Base-by-base conservation (phyloP, 2,113 vertebrate species). In the Cromileptes altivelis region DNA sequence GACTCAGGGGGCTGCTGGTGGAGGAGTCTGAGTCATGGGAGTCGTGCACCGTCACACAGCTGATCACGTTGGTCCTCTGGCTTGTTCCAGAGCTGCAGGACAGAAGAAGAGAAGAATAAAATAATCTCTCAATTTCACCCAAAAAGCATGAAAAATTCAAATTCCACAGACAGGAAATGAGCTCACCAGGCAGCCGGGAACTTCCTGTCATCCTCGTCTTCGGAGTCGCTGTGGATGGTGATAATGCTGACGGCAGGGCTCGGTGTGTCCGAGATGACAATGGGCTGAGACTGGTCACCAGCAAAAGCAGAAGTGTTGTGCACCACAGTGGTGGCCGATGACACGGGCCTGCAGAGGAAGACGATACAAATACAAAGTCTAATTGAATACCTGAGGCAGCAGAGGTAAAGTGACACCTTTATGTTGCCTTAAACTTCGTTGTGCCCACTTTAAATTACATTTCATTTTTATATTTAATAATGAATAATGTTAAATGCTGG, bases 191-290 rank as follows among this genome's bases (percentile, higher is more conserved):
- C 91, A 75, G 97, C 96, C 30, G 97, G 96, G 80, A 95, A 97
- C 89, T 99, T 99, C 90, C 94, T 97, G 91, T 99, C 97, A 40
- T 98, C 97, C 71, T 99, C 98, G 25, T 99, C 98, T 40, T 99
- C 98, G 0, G 97, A 98, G 95, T 99, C 98, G 2, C 98, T 99
- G 91, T 97, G 97, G 90, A 99, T 99, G 89, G 98, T 99, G 95
- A 99, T 99, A 94, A 99, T 98, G 82, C 97, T 99, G 94, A 98
- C 97, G 0, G 97, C 97, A 0, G 98, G 98, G 89, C 98, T 99
- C 0, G 98, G 98, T 0, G 98, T 99, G 93, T 99, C 98, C 0
- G 97, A 98, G 94, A 99, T 99, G 78, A 99, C 83, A 69, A 99
- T 99, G 57, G 98, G 97, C 94, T 99, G 98, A 69, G 96, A 96